Conservation (phyloP, 2,797 vertebrate genomes). For the Crypturellus tataupa region DNA sequence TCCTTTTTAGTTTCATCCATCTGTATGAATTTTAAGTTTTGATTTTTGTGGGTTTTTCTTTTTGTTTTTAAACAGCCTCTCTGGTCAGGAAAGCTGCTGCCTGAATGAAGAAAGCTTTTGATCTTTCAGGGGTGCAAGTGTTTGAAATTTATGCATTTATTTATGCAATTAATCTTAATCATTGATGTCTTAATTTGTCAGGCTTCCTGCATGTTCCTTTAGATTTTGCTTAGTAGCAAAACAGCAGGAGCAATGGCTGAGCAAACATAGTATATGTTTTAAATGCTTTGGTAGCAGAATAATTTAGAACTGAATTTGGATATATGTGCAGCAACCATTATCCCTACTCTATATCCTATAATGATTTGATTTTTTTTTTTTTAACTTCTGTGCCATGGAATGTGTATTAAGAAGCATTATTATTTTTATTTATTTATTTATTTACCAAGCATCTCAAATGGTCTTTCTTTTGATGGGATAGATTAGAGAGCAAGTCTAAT, state of each 20-base stretch:
- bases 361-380: too few species aligned
- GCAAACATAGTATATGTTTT: conserved; percentile 8
- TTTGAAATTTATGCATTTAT: conserved; percentile 39
- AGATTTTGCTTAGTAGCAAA: conserved; percentile 23
- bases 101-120: conserved; percentile 14
- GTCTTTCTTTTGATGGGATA: conserved; percentile 43
- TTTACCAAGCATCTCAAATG: conserved; percentile 6
- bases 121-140: conserved; percentile 34
- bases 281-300: not conserved
- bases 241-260: conserved; percentile 18
- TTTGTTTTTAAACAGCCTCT: not conserved
- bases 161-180: conserved; percentile 49
- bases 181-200: conserved; percentile 61
- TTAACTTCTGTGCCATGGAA: conserved; percentile 10
- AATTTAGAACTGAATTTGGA: conserved; percentile 29
- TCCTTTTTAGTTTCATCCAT: not conserved
- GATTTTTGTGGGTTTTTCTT: not conserved
- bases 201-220: conserved; percentile 10
- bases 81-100: not conserved
- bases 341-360: not conserved
- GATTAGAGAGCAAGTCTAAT: conserved; percentile 15
- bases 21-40: not conserved
- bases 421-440: not conserved
- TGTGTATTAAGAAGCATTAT: not conserved
- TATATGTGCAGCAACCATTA: not conserved